Conservation (phyloP, 2,113 vertebrate species). For the Crypturellus undulatus region DNA sequence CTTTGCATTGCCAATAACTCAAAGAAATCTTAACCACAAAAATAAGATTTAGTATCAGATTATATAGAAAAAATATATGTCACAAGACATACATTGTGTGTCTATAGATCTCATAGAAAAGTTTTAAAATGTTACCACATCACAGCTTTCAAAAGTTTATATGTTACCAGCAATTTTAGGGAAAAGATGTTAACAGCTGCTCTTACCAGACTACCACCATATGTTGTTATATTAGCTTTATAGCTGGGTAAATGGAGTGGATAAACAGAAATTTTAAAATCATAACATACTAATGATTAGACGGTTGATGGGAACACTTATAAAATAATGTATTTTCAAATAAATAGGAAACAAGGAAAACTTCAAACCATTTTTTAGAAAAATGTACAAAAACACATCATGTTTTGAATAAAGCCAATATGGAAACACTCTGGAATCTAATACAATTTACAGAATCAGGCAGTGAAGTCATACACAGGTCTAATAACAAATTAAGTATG, state of each 20-base stretch:
- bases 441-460: neutral
- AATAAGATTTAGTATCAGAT: neutral
- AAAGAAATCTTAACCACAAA: neutral
- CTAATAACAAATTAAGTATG: accelerated
- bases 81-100: neutral
- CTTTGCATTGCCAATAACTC: neutral
- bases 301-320: neutral
- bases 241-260: neutral
- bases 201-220: neutral
- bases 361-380: neutral
- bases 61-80: neutral
- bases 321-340: neutral
- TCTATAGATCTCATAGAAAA: neutral
- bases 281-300: neutral
- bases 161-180: too few relatives aligned
- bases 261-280: neutral
- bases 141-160: neutral
- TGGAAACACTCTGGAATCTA: neutral
- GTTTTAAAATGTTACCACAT: neutral
- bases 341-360: neutral
- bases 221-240: neutral
- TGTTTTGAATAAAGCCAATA: accelerated
- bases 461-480: neutral
- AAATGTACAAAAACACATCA: neutral
- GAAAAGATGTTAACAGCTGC: neutral